These are phyloP conservation scores for Gallinago undulata DNA, from an alignment of 2,113 vertebrate species.

Conservation along the genomic window DNA sequence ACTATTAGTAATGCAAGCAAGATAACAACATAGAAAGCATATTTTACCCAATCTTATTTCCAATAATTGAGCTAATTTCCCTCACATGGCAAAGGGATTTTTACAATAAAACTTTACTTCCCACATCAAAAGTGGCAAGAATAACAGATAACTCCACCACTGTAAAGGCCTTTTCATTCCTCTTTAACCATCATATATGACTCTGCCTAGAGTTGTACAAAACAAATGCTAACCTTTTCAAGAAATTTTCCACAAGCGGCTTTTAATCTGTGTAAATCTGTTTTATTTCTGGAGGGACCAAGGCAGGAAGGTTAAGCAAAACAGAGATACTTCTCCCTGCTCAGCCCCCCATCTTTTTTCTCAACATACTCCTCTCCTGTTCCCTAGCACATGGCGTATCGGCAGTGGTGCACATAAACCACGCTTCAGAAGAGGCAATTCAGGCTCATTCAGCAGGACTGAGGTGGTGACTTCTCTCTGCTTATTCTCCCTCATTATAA, in stretches of 20 bases:
- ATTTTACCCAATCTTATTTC: not conserved
- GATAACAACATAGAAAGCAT: not conserved
- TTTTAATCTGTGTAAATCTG: not conserved
- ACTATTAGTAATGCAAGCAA: constrained; percentile 36
- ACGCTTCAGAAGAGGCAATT: not conserved
- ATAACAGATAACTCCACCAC: not conserved
- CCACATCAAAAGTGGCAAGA: not conserved
- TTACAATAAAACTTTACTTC: not conserved
- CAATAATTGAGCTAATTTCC: not conserved
- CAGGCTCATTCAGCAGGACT: not conserved
- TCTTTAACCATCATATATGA: not conserved
- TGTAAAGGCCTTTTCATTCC: not conserved
- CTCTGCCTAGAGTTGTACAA: not conserved
- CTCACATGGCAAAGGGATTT: not conserved
- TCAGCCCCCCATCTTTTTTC: not conserved
- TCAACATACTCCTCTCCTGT: not conserved
- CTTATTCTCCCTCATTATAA: not conserved
- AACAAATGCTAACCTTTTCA: not conserved
- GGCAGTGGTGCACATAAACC: not conserved
- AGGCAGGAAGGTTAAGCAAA: not conserved
- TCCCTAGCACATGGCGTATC: fast-evolving
- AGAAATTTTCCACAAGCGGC: not conserved
- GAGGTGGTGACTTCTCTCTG: not conserved
- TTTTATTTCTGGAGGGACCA: not conserved
- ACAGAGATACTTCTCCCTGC: not conserved